A percentile compares a stretch with the other conserved stretches of the same genome.
Evolutionary conservation across 1,140 invertebrate species (phyloP).

Genomic region (Phortica variegata): DNA sequence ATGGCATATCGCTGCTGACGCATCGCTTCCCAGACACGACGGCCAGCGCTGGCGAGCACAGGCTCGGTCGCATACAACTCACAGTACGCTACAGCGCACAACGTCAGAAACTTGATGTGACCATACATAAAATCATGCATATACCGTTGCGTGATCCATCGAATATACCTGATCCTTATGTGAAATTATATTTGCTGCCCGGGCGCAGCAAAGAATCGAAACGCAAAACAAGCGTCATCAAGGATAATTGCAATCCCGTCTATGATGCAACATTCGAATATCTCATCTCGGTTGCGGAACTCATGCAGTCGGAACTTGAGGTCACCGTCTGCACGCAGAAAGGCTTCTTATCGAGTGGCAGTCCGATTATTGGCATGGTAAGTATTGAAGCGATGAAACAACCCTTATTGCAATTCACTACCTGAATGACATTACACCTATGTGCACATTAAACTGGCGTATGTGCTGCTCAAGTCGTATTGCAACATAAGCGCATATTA

Average conservation of each 20-base stretch:
- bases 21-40: slow-evolving; percentile 59
- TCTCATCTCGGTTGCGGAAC: slow-evolving; percentile 73
- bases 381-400: slow-evolving; percentile 10
- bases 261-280: slow-evolving; percentile 92
- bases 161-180: slow-evolving; percentile 92
- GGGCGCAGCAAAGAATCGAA: slow-evolving; percentile 85
- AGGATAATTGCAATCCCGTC: slow-evolving; percentile 87
- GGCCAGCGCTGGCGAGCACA: slow-evolving; percentile 68
- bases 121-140: slow-evolving; percentile 87
- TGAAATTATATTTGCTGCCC: slow-evolving; percentile 88
- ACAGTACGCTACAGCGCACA: slow-evolving; percentile 83
- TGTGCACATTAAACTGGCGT: no score
- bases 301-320: slow-evolving; percentile 72
- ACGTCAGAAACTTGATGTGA: slow-evolving; percentile 76
- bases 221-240: slow-evolving; percentile 83
- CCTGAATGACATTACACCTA: slow-evolving; percentile 4
- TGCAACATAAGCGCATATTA: no score
- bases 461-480: no score
- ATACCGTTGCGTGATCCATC: slow-evolving; percentile 82
- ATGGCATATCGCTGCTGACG: slow-evolving; percentile 36
- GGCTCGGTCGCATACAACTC: slow-evolving; percentile 78
- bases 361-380: slow-evolving; percentile 79
- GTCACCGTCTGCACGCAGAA: slow-evolving; percentile 83
- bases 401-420: slow-evolving; percentile 4
- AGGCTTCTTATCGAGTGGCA: slow-evolving; percentile 72